Evolutionary conservation across 2,888 invertebrate genomes (phyloP).

Genomic region (Ochlodes sylvanus): DNA sequence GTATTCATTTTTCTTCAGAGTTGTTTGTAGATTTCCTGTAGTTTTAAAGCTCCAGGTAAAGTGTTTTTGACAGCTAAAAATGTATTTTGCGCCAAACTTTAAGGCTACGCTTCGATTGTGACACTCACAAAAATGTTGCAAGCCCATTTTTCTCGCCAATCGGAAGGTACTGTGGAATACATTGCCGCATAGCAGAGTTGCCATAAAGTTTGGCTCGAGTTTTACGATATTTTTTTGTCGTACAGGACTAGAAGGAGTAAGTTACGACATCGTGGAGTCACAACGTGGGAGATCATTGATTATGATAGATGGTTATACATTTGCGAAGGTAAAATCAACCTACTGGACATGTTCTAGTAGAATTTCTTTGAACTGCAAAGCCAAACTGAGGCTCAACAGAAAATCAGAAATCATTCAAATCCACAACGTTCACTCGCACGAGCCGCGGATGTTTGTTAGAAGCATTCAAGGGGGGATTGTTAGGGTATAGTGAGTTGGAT

Average conservation of each 20-base stretch:
- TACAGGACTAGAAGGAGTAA: conserved; percentile 38
- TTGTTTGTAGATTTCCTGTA: too few species aligned
- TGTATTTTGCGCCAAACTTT: too few species aligned
- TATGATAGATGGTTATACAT: conserved; percentile 49
- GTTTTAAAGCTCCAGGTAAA: too few species aligned
- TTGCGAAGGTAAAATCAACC: conserved; percentile 33
- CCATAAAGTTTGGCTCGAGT: background rate
- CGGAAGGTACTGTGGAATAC: too few species aligned
- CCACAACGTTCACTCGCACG: conserved; percentile 46
- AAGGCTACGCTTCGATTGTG: too few species aligned
- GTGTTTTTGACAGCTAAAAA: too few species aligned
- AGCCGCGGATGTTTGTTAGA: conserved; percentile 28
- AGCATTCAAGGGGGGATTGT: background rate
- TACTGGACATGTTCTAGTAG: conserved; percentile 43
- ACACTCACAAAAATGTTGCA: too few species aligned
- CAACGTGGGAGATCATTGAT: conserved; percentile 48
- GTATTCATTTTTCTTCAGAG: too few species aligned
- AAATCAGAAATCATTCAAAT: conserved; percentile 42
- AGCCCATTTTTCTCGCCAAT: too few species aligned
- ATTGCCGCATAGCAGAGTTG: background rate
- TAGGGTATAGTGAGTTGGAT: conserved; percentile 6
- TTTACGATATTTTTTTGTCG: background rate
- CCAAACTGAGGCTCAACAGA: conserved; percentile 47
- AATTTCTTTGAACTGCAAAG: conserved; percentile 47
- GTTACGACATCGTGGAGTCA: conserved; percentile 48